A percentile compares a stretch with the other conserved stretches of the same genome.
phyloP scores from a whole-genome alignment of 2,888 invertebrate genomes.

The Tenthredo distinguenda region DNA sequence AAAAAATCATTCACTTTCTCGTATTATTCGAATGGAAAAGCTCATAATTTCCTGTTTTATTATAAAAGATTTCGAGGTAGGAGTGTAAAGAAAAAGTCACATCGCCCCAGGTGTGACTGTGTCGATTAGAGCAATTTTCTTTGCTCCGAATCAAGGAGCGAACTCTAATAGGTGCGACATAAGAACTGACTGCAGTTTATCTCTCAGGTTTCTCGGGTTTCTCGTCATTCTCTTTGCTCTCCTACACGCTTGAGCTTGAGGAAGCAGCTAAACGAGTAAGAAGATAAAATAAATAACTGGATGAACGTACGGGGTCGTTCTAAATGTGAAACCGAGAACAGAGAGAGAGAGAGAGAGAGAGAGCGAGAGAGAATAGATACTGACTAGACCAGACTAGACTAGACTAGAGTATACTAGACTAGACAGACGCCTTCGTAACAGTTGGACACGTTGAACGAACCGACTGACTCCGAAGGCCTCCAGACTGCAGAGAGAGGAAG shows the following conservation, averaged over 20 bases:
- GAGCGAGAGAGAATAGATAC: background rate
- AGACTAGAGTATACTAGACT: background rate
- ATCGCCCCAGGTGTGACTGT: too few species aligned
- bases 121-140: background rate
- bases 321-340: constrained; percentile 52
- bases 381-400: background rate
- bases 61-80: too few species aligned
- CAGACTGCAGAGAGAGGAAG: constrained; percentile 54
- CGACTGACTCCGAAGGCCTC: constrained; percentile 55
- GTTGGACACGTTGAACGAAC: constrained; percentile 38
- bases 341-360: background rate
- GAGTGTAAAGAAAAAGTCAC: too few species aligned
- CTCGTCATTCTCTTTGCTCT: background rate
- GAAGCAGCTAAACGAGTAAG: constrained; percentile 1
- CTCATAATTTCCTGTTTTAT: too few species aligned
- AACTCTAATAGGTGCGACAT: background rate
- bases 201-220: background rate
- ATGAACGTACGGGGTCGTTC: constrained; percentile 41
- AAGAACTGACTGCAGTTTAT: background rate
- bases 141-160: background rate
- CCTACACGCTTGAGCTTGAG: background rate
- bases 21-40: too few species aligned
- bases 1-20: too few species aligned
- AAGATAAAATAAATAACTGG: constrained; percentile 23
- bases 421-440: constrained; percentile 19